Percentiles rank a stretch among this genome's conserved stretches.
Conservation (phyloP, 2,113 vertebrate species). For the Apodemus sylvaticus region DNA sequence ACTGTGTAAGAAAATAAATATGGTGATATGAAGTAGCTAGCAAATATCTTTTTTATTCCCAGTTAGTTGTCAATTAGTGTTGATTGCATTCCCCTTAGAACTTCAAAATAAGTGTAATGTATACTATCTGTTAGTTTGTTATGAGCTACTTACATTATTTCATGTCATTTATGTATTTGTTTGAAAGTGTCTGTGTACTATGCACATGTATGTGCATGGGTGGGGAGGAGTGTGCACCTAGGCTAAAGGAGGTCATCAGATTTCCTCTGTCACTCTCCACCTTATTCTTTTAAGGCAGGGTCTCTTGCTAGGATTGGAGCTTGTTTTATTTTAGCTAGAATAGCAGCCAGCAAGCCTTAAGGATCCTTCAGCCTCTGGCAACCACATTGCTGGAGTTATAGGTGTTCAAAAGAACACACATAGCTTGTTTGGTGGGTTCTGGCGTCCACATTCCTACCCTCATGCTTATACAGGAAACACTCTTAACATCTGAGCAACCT, state of each 20-base stretch:
- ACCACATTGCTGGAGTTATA: not conserved
- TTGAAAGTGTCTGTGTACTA: not conserved
- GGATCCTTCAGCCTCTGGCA: too few species aligned
- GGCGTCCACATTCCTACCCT: not conserved
- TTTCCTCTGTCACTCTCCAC: not conserved
- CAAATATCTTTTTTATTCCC: not conserved
- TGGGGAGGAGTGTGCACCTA: not conserved
- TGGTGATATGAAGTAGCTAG: not conserved
- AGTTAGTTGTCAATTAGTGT: not conserved
- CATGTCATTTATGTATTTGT: not conserved
- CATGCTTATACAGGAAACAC: not conserved
- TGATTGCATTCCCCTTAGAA: not conserved
- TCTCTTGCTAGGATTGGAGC: not conserved
- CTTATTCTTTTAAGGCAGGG: not conserved
- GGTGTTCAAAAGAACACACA: not conserved
- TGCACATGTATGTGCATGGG: not conserved
- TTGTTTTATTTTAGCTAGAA: not conserved
- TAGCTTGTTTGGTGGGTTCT: not conserved
- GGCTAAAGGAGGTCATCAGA: not conserved
- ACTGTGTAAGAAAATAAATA: slow-evolving; percentile 2
- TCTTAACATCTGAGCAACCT: not conserved
- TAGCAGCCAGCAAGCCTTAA: not conserved
- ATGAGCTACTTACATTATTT: not conserved
- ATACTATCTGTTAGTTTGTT: not conserved
- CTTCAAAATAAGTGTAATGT: not conserved